A percentile compares a stretch with the other conserved stretches of the same genome.
Evolutionary conservation across 2,888 invertebrate species (phyloP).

Genomic region (Amiota communis): DNA sequence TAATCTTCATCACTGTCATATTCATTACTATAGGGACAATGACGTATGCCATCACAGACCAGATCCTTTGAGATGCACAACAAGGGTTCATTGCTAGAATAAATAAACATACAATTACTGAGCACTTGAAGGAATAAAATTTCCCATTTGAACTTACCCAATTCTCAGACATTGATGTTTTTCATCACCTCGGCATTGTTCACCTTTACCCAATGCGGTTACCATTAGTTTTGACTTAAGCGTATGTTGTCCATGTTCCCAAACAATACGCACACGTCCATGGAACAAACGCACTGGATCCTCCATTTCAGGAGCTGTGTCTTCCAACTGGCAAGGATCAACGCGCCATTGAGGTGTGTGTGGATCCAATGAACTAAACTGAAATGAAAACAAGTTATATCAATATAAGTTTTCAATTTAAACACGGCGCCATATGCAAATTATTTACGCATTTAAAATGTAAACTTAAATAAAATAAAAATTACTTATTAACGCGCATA

Average conservation of each 20-base stretch:
- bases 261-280: constrained; percentile 76
- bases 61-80: constrained; percentile 80
- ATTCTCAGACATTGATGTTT: constrained; percentile 72
- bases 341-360: constrained; percentile 75
- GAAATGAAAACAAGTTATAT: constrained; percentile 26
- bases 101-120: not conserved
- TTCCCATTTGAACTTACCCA: constrained; percentile 58
- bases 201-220: constrained; percentile 71
- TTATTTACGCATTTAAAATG: constrained; percentile 44
- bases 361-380: constrained; percentile 71
- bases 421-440: constrained; percentile 42
- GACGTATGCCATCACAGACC: constrained; percentile 79
- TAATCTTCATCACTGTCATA: constrained; percentile 75
- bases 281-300: constrained; percentile 76
- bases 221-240: constrained; percentile 70
- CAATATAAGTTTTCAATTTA: not conserved
- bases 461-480: constrained; percentile 31
- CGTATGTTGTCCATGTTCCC: constrained; percentile 71
- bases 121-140: not conserved
- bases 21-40: constrained; percentile 80
- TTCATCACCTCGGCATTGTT: constrained; percentile 63
- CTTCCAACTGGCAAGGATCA: constrained; percentile 74
- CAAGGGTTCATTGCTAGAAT: constrained; percentile 65
- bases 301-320: constrained; percentile 74
- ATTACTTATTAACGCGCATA: not conserved